A percentile compares a stretch with the other conserved stretches of the same genome.
These are phyloP conservation scores for Leucopsar rothschildi DNA, from an alignment of 2,113 vertebrate genomes.

Conservation along the genomic window DNA sequence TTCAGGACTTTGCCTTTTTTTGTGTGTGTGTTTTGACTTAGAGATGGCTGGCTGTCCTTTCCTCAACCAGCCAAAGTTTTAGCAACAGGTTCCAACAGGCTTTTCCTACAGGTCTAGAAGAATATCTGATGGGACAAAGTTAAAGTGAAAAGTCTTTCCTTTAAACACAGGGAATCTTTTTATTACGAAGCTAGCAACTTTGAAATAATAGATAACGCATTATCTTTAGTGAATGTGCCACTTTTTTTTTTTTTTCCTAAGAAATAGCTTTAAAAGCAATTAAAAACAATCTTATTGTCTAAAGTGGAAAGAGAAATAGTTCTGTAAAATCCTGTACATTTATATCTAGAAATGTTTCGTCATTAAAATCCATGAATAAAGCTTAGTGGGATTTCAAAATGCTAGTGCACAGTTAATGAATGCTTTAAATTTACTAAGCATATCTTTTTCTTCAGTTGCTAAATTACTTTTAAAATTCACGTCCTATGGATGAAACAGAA, in stretches of 20 bases:
- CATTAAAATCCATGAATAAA: not conserved
- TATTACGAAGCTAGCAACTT: not conserved
- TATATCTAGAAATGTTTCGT: not conserved
- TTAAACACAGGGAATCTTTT: not conserved
- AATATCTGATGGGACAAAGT: constrained; percentile 18
- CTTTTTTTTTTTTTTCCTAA: not conserved
- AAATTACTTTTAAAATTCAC: not conserved
- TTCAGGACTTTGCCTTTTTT: not conserved
- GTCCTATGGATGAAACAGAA: not conserved
- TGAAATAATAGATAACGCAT: not conserved
- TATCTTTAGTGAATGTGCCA: not conserved
- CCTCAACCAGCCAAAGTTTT: not conserved
- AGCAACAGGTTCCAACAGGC: constrained; percentile 9
- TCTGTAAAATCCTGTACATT: not conserved
- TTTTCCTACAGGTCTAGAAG: not conserved
- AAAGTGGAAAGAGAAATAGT: not conserved
- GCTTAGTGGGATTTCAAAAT: not conserved
- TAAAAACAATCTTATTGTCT: not conserved
- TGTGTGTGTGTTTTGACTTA: not conserved
- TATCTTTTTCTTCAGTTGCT: not conserved
- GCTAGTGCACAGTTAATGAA: not conserved
- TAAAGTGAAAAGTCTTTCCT: not conserved
- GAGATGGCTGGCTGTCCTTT: not conserved
- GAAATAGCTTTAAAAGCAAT: not conserved
- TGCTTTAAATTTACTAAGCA: not conserved